Evolutionary conservation across 37 sponge, comb jelly and placozoan species (phyloP), one percentile per base, ranked within the genome.

Genomic region (Spongilla lacustris): DNA sequence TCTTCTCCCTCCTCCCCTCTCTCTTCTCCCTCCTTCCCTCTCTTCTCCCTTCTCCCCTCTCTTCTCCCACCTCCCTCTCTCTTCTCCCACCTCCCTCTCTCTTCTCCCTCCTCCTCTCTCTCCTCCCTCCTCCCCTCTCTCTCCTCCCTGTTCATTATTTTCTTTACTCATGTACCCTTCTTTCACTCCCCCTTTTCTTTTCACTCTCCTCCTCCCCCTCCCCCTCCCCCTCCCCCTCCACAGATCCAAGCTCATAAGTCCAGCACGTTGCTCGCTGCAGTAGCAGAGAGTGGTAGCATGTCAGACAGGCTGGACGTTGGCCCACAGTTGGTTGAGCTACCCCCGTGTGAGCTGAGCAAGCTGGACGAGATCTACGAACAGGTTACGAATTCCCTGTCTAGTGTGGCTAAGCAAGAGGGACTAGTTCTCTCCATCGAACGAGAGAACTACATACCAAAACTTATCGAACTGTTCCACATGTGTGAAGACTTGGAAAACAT

Each of bases 401-500:
- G 69, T 50, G 49, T 81, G 21, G 27, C 78, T 37, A 69, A 67
- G 28, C 81, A 88, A 14, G 88, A 91, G 78, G 68, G 48, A 66
- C 73, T 96, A 13, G 85, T 79, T 0, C 69, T 85, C 12, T 85
- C 81, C 24, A 88, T 98, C 24, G 95, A 97, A 83, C 78, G 76
- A 30, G 90, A 96, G 30, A 81, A 87, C 31, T 98, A 98, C 77
- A 77, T 98, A 30, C 76, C 87, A 0, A 91, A 98, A 76, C 86
- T 97, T 2, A 48, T 97, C 9, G 99, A 99, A 34, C 82, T 99
- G 22, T 99, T 99, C 83, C 97, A 94, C 84, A 88, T 96, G 79
- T 99, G 99, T 85, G 99, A 99, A 77, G 97, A 97, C 36, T 79
- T 97, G 75, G 97, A 93, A 32, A 90, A 99, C 77, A 58, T 71